Evolutionary conservation across 2,888 invertebrate genomes (phyloP), one percentile per base, ranked within the genome.

Genomic region (Lottia gigantea): DNA sequence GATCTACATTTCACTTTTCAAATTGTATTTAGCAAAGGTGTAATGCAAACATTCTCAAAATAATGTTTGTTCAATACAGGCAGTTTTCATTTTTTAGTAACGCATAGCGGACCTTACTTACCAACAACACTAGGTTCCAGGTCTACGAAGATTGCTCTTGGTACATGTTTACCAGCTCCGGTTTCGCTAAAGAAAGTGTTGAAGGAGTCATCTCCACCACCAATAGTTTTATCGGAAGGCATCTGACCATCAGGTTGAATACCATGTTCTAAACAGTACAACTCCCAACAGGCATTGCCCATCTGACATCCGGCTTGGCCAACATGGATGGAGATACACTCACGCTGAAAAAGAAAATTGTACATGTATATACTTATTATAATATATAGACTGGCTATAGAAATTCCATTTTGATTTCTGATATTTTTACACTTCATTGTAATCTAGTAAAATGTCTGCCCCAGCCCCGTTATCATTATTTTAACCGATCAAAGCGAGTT

Each of bases 91-190:
- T n/a, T n/a, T n/a, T n/a, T n/a, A n/a, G 31, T 31, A 31, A 31
- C 31, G 31, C 6, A 31, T 6, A 31, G 6, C 6, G 31, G 6
- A 31, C 6, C 6, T 31, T 3, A 71, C 91, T 90, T 87, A 92
- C 93, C 95, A 78, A 97, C 95, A 84, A 97, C 97, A 78, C 97
- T 97, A 76, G 97, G 97, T 90, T 97, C 97, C 88, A 98, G 91
- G 90, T 98, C 97, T 16, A 98, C 96, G 86, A 97, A 97, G 71
- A 97, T 95, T 94, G 87, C 86, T 82, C 97, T 92, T 65, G 97
- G 97, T 16, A 97, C 97, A 88, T 97, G 97, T 88, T 97, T 97
- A 85, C 97, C 97, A 61, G 96, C 94, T 62, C 96, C 96, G 73
- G 97, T 97, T 90, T 97, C 97, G 72, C 89, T 88, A 86, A 90